These are phyloP conservation scores for Ictidomys tridecemlineatus DNA, from an alignment of 2,113 vertebrate genomes.

Conservation along the genomic window DNA sequence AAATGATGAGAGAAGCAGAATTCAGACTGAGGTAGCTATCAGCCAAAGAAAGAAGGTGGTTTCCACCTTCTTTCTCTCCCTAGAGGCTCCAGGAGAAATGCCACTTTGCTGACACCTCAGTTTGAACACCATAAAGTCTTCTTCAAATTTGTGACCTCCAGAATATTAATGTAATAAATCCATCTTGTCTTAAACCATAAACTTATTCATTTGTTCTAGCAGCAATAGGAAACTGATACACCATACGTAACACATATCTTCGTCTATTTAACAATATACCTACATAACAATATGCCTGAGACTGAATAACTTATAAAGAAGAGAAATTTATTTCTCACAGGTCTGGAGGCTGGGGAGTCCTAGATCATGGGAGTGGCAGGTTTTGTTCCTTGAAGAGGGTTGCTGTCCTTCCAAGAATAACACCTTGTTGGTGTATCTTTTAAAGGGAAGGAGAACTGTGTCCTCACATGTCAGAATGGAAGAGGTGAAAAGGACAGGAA, in stretches of 20 bases:
- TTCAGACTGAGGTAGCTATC: neutral
- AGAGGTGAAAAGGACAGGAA: neutral
- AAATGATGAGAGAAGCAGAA: neutral
- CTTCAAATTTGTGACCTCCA: neutral
- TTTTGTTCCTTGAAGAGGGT: neutral
- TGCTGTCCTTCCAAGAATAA: neutral
- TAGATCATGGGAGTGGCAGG: neutral
- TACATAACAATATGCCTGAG: neutral
- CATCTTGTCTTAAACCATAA: neutral
- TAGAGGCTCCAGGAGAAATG: neutral
- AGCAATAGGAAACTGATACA: neutral
- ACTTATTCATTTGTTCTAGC: neutral
- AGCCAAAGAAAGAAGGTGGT: neutral
- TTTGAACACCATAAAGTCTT: neutral
- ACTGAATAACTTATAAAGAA: neutral
- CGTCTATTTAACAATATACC: neutral
- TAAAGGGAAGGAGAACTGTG: no score
- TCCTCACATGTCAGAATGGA: neutral
- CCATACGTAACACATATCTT: neutral
- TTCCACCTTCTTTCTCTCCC: rapidly evolving
- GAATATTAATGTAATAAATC: neutral
- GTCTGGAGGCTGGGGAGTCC: neutral
- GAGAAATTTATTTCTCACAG: neutral
- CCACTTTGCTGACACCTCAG: neutral
- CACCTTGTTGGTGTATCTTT: rapidly evolving